Evolutionary conservation across 2,113 vertebrate species (phyloP).

Genomic region (Himantopus leucocephalus): DNA sequence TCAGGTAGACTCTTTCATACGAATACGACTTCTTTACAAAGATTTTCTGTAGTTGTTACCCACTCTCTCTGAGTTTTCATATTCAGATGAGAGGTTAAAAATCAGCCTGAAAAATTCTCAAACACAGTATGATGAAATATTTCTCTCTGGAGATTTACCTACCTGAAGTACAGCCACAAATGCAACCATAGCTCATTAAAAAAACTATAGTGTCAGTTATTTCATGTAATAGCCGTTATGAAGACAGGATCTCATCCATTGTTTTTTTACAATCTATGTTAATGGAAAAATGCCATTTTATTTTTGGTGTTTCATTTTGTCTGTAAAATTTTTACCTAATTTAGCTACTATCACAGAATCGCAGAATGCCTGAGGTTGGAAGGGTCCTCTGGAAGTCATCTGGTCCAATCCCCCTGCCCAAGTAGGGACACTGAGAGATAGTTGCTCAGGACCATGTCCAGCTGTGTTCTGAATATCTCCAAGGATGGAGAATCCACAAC

Average conservation of each 20-base stretch:
- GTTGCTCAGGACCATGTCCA: background rate
- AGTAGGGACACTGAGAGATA: background rate
- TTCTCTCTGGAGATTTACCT: background rate
- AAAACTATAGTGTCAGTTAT: background rate
- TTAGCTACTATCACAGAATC: background rate
- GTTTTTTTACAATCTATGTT: background rate
- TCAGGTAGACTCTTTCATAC: background rate
- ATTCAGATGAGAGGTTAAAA: background rate
- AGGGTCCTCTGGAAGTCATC: background rate
- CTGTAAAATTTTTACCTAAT: background rate
- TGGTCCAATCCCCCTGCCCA: background rate
- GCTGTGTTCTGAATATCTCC: background rate
- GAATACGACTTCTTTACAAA: background rate
- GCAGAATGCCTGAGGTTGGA: background rate
- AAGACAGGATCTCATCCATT: background rate
- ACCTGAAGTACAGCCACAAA: background rate
- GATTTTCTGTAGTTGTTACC: background rate
- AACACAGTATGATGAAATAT: background rate
- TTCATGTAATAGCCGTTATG: background rate
- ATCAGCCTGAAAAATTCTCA: background rate
- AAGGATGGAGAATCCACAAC: background rate
- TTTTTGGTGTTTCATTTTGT: background rate
- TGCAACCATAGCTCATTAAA: background rate
- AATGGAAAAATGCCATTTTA: background rate
- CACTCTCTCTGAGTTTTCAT: background rate